These are phyloP conservation scores for Istiophorus platypterus DNA, from an alignment of 2,113 vertebrate species.

Conservation along the genomic window DNA sequence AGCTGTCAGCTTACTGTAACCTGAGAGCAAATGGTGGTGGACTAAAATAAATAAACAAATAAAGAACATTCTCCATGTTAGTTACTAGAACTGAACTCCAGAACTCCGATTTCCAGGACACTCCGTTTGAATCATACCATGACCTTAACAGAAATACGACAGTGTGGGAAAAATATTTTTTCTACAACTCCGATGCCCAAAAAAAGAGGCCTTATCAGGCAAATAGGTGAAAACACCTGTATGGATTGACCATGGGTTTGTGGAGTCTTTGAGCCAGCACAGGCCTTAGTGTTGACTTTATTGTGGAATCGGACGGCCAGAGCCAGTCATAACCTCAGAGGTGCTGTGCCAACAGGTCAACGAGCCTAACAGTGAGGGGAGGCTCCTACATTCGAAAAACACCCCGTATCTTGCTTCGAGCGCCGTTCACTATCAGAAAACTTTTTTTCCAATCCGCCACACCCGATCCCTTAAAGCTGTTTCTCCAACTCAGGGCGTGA, in stretches of 20 bases:
- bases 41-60: too few species aligned
- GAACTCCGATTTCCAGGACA: too few species aligned
- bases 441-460: constrained; percentile 20
- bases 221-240: neutral
- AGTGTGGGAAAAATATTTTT: neutral
- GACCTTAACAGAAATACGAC: neutral
- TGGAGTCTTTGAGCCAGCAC: too few species aligned
- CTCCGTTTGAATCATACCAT: neutral
- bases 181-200: neutral
- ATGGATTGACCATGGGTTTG: neutral
- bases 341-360: constrained; percentile 1
- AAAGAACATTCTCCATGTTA: neutral
- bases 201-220: neutral
- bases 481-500: constrained; percentile 43
- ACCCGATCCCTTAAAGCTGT: constrained; percentile 19
- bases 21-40: too few species aligned
- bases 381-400: constrained; percentile 16
- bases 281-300: neutral
- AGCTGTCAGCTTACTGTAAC: too few species aligned
- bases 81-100: too few species aligned
- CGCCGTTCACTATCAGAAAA: constrained; percentile 14
- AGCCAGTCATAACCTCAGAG: constrained; percentile 4
- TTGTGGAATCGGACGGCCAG: neutral
- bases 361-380: neutral
- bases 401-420: constrained; percentile 1